These are phyloP conservation scores for Mythimna loreyi DNA, from an alignment of 2,888 invertebrate genomes.

Conservation along the genomic window DNA sequence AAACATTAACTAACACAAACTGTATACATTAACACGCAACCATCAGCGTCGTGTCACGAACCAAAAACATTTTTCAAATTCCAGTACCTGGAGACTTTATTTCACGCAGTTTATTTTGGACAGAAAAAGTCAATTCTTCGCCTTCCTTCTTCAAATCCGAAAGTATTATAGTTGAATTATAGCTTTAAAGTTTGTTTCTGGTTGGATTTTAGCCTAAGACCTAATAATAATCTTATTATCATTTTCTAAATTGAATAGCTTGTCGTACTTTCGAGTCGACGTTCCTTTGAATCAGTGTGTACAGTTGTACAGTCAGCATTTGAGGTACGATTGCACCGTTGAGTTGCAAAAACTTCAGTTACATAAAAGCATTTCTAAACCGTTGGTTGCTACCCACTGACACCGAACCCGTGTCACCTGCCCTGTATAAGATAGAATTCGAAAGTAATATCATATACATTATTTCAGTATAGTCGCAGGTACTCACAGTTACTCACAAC, in stretches of 20 bases:
- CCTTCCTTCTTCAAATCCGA: slow-evolving; percentile 21
- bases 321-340: slow-evolving; percentile 1
- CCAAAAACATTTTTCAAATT: slow-evolving; percentile 46
- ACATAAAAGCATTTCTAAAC: slow-evolving; percentile 17
- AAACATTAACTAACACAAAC: slow-evolving; percentile 38
- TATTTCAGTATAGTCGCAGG: slow-evolving; percentile 7
- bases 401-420: slow-evolving; percentile 14
- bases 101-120: slow-evolving; percentile 54
- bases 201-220: background rate
- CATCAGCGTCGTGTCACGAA: slow-evolving; percentile 42
- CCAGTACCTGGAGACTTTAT: slow-evolving; percentile 36
- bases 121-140: slow-evolving; percentile 36
- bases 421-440: slow-evolving; percentile 22
- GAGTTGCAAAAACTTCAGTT: slow-evolving; percentile 13
- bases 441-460: slow-evolving; percentile 9
- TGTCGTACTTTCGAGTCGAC: background rate
- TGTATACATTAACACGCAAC: slow-evolving; percentile 45
- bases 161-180: slow-evolving; percentile 29
- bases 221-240: slow-evolving; percentile 11
- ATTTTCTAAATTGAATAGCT: slow-evolving; percentile 4
- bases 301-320: background rate
- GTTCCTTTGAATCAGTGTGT: background rate
- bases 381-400: slow-evolving; percentile 10
- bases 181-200: slow-evolving; percentile 1
- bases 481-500: slow-evolving; percentile 31